Evolutionary conservation across 2,113 vertebrate genomes (phyloP), one percentile per base, ranked within the genome.

Genomic region (Oriolus oriolus): DNA sequence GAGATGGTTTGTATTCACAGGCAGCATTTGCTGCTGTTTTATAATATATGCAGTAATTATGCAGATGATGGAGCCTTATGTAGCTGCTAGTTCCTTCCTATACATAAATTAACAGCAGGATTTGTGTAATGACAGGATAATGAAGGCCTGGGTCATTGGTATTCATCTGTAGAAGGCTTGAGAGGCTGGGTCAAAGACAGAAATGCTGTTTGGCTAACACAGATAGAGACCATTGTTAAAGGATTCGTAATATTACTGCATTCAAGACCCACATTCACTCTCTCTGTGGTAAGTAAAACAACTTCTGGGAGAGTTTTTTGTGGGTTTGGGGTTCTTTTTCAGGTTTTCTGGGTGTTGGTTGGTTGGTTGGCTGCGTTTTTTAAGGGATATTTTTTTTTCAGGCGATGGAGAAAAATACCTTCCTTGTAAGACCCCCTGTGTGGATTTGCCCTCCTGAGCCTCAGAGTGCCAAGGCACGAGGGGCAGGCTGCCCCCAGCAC

Each of bases 11-110:
- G 87, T 85, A 88, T 95, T 95, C 96, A 95, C 61, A 96, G 80
- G 56, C 86, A 78, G 80, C n/a, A 54, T 95, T 92, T 90, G 73
- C 85, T 95, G 56, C 84, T 91, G 66, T 13, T 95, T 94, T 89
- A 94, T 97, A 97, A 97, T 97, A 84, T 80, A 97, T 96, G 95
- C 96, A 81, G 96, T 64, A 97, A 97, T 97, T 97, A 97, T 91
- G 84, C 96, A 96, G 97, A 66, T 97, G 95, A 96, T 95, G 86
- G 93, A 95, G 73, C 83, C 92, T 93, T 89, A 88, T 92, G 91
- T 96, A 96, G 95, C 86, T 95, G 90, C 88, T 95, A 57, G 88
- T 96, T 87, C 90, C 90, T 89, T 81, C 84, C 93, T 96, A 93
- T 83, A 92, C 96, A 97, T 97, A 97, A 97, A 97, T 97, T 96